phyloP scores from a whole-genome alignment of 1,140 invertebrate species.

The Hypsibius dujardini region DNA sequence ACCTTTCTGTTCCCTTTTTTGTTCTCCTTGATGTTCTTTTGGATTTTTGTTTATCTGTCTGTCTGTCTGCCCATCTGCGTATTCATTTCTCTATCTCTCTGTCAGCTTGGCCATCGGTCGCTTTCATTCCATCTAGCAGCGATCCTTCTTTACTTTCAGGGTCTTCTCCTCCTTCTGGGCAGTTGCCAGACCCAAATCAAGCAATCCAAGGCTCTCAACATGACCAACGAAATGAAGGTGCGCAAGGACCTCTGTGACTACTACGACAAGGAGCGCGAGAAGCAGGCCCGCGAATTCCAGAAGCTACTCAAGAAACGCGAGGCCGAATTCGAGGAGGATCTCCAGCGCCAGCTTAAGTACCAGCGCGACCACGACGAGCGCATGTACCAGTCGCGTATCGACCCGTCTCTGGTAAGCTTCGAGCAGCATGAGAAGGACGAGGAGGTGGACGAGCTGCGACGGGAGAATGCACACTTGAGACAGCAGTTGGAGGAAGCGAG shows the following conservation, averaged over 20 bases:
- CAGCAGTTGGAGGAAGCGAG: not conserved
- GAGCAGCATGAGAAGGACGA: not conserved
- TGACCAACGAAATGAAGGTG: not conserved
- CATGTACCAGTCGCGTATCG: not conserved
- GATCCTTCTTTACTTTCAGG: not conserved
- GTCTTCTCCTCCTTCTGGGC: not conserved
- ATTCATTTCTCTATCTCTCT: too few relatives aligned
- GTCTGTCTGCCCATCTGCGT: too few relatives aligned
- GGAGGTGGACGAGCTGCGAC: not conserved
- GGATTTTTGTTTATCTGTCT: too few relatives aligned
- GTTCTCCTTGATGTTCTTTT: too few relatives aligned
- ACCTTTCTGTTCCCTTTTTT: too few relatives aligned
- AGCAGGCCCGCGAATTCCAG: not conserved
- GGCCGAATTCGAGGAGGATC: not conserved
- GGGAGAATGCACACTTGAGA: not conserved
- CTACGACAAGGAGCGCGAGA: not conserved
- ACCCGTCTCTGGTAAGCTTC: constrained; percentile 1
- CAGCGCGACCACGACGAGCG: not conserved
- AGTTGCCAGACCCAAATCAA: not conserved
- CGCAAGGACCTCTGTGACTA: constrained; percentile 3
- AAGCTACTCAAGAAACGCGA: not conserved
- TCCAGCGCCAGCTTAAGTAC: not conserved
- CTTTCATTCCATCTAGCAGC: too few relatives aligned
- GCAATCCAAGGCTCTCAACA: not conserved
- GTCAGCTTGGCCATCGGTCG: too few relatives aligned